These are phyloP conservation scores for Tipula confusa DNA, from an alignment of 2,888 invertebrate species.

Conservation along the genomic window DNA sequence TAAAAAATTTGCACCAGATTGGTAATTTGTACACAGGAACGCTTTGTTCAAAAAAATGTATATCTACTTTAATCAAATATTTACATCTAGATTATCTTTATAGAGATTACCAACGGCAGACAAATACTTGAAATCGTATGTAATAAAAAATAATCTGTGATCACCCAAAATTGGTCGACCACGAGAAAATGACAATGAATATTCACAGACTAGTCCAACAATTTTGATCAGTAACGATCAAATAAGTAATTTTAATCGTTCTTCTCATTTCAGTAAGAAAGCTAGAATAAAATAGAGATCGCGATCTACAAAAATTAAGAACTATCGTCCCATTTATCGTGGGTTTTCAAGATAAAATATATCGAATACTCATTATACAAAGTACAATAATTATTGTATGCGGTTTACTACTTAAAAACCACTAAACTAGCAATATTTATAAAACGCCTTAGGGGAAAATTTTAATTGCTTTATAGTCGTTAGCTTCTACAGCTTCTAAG, in stretches of 20 bases:
- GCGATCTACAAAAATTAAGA: too few relatives aligned
- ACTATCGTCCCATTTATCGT: too few relatives aligned
- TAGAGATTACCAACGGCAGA: too few relatives aligned
- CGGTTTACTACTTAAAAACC: not conserved
- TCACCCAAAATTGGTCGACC: too few relatives aligned
- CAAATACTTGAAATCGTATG: too few relatives aligned
- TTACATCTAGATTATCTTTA: not conserved
- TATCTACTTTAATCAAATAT: not conserved
- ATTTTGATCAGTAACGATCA: too few relatives aligned
- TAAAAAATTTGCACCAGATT: not conserved
- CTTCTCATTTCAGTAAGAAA: too few relatives aligned
- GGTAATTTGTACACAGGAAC: not conserved
- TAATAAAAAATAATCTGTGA: too few relatives aligned
- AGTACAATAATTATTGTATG: not conserved
- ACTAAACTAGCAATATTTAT: not conserved
- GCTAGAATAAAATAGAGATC: too few relatives aligned
- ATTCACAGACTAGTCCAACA: too few relatives aligned
- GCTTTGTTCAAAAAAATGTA: not conserved
- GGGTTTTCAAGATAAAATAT: not conserved
- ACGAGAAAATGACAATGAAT: too few relatives aligned
- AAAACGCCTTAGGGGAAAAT: not conserved
- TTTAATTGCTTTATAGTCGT: not conserved
- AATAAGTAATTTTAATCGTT: too few relatives aligned
- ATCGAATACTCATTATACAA: not conserved
- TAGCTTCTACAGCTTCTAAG: not conserved